Evolutionary conservation across 2,797 vertebrate genomes (phyloP).

Genomic region (Anguilla obscura): DNA sequence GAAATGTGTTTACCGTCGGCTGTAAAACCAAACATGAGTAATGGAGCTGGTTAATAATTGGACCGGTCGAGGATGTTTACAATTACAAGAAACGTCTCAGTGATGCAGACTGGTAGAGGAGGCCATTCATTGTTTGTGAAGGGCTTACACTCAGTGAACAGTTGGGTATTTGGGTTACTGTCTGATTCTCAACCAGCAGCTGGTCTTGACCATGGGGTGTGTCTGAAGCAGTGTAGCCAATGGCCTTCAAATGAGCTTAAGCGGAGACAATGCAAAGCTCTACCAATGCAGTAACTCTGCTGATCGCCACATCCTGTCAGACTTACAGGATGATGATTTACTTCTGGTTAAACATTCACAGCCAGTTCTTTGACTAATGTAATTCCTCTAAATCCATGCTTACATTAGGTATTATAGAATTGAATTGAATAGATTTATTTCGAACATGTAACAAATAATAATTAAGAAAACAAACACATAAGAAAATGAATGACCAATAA

Average conservation of each 20-base stretch:
- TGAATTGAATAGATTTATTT: not conserved
- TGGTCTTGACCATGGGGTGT: slow-evolving; percentile 1
- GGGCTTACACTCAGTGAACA: not conserved
- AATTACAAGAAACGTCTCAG: not conserved
- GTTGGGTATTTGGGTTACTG: not conserved
- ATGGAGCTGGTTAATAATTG: slow-evolving; percentile 17
- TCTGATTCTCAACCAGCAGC: not conserved
- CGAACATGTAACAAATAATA: too few species aligned
- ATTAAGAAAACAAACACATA: too few species aligned
- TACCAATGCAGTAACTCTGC: not conserved
- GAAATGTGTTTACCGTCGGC: not conserved
- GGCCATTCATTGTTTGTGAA: slow-evolving; percentile 2
- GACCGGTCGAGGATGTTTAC: slow-evolving; percentile 12
- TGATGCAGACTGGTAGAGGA: not conserved
- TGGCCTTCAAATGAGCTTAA: not conserved
- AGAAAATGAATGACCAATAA: too few species aligned
- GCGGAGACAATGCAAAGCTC: not conserved
- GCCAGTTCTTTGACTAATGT: not conserved
- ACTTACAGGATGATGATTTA: not conserved
- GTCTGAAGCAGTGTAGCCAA: not conserved
- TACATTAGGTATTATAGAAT: not conserved
- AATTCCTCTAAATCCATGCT: not conserved
- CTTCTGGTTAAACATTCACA: not conserved
- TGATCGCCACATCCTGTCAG: not conserved
- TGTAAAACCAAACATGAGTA: slow-evolving; percentile 1